phyloP scores from a whole-genome alignment of 2,113 vertebrate species.

The Lycocorax pyrrhopterus region DNA sequence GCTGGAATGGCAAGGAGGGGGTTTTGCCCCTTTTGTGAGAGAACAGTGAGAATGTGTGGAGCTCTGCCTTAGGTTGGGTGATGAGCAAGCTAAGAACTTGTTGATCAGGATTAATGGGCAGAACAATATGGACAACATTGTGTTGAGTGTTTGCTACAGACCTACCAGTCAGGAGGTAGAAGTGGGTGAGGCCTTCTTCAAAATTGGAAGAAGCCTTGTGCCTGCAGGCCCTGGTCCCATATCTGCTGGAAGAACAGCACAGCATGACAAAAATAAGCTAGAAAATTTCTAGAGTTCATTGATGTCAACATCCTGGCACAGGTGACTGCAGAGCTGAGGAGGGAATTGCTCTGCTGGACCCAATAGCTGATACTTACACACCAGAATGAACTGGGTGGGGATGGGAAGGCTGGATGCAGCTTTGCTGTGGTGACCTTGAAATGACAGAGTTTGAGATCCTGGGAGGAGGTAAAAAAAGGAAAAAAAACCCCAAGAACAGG shows the following conservation, averaged over 20 bases:
- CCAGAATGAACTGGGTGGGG: background rate
- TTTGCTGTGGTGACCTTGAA: background rate
- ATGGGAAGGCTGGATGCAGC: background rate
- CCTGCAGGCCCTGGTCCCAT: background rate
- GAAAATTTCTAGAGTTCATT: background rate
- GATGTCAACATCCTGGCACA: background rate
- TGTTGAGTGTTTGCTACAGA: background rate
- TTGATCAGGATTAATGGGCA: background rate
- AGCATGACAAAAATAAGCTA: background rate
- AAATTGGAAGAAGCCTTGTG: background rate
- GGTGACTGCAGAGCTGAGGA: background rate
- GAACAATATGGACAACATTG: background rate
- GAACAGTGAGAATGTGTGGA: background rate
- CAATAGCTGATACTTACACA: background rate
- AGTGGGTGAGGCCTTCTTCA: background rate
- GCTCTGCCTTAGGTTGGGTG: background rate
- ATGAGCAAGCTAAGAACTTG: background rate
- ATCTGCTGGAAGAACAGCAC: background rate
- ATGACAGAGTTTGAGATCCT: background rate
- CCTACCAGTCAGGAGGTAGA: background rate
- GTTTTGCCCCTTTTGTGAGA: background rate
- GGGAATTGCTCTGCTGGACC: background rate
- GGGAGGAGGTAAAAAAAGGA: background rate
- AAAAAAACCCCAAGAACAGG: background rate
- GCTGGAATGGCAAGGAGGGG: fast-evolving